phyloP scores from a whole-genome alignment of 2,888 invertebrate species.

The Cybosia mesomella region DNA sequence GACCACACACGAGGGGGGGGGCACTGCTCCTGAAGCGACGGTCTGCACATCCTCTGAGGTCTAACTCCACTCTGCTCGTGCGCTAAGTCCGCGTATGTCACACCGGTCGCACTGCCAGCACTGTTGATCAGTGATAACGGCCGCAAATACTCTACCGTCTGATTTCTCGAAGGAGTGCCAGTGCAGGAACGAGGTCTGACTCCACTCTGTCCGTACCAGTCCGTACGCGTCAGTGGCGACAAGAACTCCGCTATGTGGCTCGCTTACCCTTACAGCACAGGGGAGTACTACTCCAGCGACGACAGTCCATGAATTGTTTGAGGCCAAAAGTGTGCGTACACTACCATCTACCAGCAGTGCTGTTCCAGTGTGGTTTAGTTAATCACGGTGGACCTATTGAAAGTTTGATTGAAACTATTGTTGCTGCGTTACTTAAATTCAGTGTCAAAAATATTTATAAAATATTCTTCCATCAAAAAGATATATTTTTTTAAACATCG shows the following conservation, averaged over 20 bases:
- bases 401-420: background rate
- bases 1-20: no score
- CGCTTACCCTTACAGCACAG: no score
- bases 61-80: no score
- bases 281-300: no score
- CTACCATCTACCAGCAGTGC: background rate
- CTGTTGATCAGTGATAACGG: slow-evolving; percentile 99
- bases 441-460: background rate
- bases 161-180: background rate
- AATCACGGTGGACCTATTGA: background rate
- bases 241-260: no score
- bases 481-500: background rate
- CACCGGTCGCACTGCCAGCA: slow-evolving; percentile 98
- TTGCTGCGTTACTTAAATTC: background rate
- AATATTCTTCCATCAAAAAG: background rate
- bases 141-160: slow-evolving; percentile 91
- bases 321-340: background rate
- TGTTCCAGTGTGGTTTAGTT: background rate
- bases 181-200: background rate
- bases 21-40: no score
- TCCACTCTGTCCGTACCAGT: no score
- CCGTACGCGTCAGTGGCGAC: no score
- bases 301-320: no score
- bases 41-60: no score
- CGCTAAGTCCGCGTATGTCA: no score